Percentiles rank a stretch among this genome's conserved stretches.
phyloP scores from a whole-genome alignment of 2,888 invertebrate species.

The Andrena hattorfiana region DNA sequence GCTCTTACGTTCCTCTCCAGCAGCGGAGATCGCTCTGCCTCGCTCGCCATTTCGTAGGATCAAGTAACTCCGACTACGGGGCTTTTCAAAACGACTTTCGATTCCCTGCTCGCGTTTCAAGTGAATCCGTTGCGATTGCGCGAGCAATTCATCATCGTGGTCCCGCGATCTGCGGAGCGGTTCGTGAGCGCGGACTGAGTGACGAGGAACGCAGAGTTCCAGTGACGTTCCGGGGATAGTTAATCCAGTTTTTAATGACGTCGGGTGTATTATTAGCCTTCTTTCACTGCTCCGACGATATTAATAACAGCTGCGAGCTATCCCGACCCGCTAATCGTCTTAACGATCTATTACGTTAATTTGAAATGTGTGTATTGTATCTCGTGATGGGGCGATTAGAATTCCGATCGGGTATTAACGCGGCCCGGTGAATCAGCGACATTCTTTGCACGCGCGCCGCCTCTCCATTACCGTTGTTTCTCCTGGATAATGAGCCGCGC shows the following conservation, averaged over 20 bases:
- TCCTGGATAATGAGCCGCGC: neutral
- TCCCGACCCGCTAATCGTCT: neutral
- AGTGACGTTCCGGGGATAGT: neutral
- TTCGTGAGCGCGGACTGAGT: neutral
- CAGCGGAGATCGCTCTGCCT: slow-evolving; percentile 73
- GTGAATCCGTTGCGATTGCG: slow-evolving; percentile 25
- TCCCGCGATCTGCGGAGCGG: neutral
- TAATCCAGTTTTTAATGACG: slow-evolving; percentile 5
- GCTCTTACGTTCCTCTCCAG: slow-evolving; percentile 73
- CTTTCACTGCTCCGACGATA: neutral
- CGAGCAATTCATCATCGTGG: slow-evolving; percentile 10
- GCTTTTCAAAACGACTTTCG: neutral
- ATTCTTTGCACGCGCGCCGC: neutral
- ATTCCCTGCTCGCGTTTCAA: slow-evolving; percentile 1
- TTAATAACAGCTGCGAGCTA: neutral
- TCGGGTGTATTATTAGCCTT: neutral
- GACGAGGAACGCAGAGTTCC: neutral
- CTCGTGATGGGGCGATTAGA: neutral
- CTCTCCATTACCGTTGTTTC: neutral
- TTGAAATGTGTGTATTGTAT: neutral
- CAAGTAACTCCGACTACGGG: neutral
- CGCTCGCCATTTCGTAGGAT: slow-evolving; percentile 48
- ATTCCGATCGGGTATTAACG: neutral
- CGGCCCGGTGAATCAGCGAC: neutral
- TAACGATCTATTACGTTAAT: neutral